Evolutionary conservation across 2,888 invertebrate species (phyloP).

Genomic region (Xestia ashworthii): DNA sequence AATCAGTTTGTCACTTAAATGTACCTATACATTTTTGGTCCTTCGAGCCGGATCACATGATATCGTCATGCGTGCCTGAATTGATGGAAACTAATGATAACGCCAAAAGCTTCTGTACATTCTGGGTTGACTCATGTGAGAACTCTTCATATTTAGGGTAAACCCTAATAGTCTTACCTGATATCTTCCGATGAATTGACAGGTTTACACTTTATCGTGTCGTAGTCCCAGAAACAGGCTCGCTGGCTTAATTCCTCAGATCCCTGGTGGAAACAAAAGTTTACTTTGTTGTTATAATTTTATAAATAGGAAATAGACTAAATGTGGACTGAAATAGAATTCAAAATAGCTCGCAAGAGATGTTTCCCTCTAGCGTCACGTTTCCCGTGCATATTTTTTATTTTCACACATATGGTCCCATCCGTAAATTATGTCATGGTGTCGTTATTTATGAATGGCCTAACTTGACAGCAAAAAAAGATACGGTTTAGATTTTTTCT

Average conservation of each 20-base stretch:
- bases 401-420: too few species aligned
- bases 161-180: constrained; percentile 72
- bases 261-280: constrained; percentile 70
- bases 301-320: neutral
- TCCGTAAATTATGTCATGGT: too few species aligned
- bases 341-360: neutral
- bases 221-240: constrained; percentile 92
- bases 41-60: neutral
- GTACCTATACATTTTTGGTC: too few species aligned
- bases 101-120: neutral
- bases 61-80: neutral
- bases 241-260: constrained; percentile 82
- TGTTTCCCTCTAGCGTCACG: neutral
- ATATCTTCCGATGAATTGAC: constrained; percentile 85
- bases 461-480: neutral
- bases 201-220: constrained; percentile 90
- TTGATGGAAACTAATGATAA: too few species aligned
- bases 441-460: too few species aligned
- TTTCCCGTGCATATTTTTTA: neutral
- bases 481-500: neutral
- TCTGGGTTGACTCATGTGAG: neutral
- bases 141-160: neutral
- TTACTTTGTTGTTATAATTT: neutral
- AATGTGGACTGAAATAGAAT: neutral
- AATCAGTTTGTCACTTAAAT: too few species aligned